Percentiles rank a stretch among this genome's conserved stretches.
Evolutionary conservation across 2,113 vertebrate species (phyloP).

Genomic region (Holacanthus passer): DNA sequence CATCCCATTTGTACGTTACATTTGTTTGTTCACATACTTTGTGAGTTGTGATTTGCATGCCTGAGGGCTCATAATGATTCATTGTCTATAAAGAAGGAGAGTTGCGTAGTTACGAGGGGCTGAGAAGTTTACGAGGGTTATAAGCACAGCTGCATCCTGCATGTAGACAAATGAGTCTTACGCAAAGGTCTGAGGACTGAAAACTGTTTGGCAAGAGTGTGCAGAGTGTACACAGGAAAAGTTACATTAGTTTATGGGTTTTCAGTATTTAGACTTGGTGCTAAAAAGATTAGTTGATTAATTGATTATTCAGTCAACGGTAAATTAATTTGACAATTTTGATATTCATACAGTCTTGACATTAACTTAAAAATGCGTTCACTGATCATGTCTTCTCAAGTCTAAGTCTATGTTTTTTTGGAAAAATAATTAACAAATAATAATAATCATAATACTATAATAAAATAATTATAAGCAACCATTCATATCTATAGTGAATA

Average conservation of each 20-base stretch:
- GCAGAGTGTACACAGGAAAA: conserved; percentile 36
- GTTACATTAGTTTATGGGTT: conserved; percentile 18
- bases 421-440: too few relatives aligned
- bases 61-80: conserved; percentile 59
- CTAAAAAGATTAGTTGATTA: background rate
- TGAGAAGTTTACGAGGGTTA: conserved; percentile 66
- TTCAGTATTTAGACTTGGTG: background rate
- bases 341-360: background rate
- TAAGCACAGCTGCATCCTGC: conserved; percentile 77
- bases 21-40: conserved; percentile 52
- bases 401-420: too few relatives aligned
- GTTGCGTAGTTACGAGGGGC: conserved; percentile 35
- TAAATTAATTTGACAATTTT: background rate
- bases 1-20: conserved; percentile 56
- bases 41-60: conserved; percentile 19
- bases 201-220: conserved; percentile 22
- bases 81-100: conserved; percentile 56
- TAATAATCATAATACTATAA: too few relatives aligned
- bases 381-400: background rate
- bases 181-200: conserved; percentile 41
- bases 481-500: background rate
- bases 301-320: background rate
- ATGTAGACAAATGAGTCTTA: conserved; percentile 40
- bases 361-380: background rate
- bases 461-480: background rate